phyloP scores from a whole-genome alignment of 2,888 invertebrate genomes.

The Druceiella hillmani region DNA sequence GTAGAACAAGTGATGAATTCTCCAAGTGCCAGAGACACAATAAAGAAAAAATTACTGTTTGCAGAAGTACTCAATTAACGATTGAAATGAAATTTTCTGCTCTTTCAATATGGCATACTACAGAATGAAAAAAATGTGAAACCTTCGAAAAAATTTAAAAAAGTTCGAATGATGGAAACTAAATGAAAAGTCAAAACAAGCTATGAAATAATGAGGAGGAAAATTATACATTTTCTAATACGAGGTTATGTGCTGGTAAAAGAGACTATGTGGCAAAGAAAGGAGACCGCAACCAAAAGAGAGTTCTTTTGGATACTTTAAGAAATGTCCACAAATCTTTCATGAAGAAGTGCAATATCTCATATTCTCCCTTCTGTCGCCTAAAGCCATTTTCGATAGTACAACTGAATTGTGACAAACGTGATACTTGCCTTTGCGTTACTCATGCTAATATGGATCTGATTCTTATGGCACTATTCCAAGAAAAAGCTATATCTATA shows the following conservation, averaged over 20 bases:
- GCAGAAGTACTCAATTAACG: conserved; percentile 17
- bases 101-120: conserved; percentile 16
- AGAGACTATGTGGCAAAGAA: conserved; percentile 14
- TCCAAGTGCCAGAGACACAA: conserved; percentile 16
- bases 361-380: conserved; percentile 10
- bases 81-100: conserved; percentile 17
- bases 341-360: conserved; percentile 11
- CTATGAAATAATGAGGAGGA: conserved; percentile 12
- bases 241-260: conserved; percentile 16
- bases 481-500: too few relatives aligned
- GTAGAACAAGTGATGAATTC: conserved; percentile 12
- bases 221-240: conserved; percentile 14
- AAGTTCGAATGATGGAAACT: conserved; percentile 12
- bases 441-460: too few relatives aligned
- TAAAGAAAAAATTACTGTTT: conserved; percentile 18
- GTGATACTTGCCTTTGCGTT: conserved; percentile 16
- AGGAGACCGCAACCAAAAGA: conserved; percentile 15
- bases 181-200: conserved; percentile 8
- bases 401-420: conserved; percentile 14
- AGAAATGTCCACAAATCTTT: conserved; percentile 12
- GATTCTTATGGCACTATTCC: too few relatives aligned
- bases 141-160: conserved; percentile 16
- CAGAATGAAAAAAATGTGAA: conserved; percentile 21
- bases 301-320: conserved; percentile 8
- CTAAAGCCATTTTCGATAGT: conserved; percentile 16